Evolutionary conservation across 1,140 invertebrate species (phyloP), one percentile per base, ranked within the genome.

Genomic region (Laodelphax striatellus): DNA sequence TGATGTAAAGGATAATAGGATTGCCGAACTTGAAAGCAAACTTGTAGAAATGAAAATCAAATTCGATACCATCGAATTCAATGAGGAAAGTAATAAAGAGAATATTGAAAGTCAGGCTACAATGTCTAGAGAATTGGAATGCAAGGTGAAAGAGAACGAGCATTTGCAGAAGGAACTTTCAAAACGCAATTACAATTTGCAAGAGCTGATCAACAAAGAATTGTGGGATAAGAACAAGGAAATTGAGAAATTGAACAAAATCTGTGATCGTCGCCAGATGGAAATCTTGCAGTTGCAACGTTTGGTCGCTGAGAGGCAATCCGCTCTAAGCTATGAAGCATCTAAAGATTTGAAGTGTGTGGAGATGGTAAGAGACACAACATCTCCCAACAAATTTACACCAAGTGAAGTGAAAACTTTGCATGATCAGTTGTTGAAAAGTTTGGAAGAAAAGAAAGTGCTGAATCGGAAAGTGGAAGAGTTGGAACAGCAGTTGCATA

Each of bases 141-240:
- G 72, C 16, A 77, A 76, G 46, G 70, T 77, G 46, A 71, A 72
- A 52, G 70, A 80, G 64, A 80, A 83, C 63, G 75, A 77, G 44
- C 68, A 71, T 21, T 66, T 86, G 17, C 76, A 77, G 57, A 74
- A 72, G 11, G 81, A 85, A 63, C 67, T 85, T 9, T 77, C 77
- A 42, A 76, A 82, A 63, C 79, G 80, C 52, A 84, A 80, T 0
- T 77, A 79, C 55, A 82, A 85, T 66, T 70, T 86, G 11, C 68
- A 69, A 65, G 75, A 82, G 63, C 69, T 86, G 13, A 80, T 85
- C 1, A 84, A 85, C 65, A 82, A 79, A 16, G 84, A 86, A 65
- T 68, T 86, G 5, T 85, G 83, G 83, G 80, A 81, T 60, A 85
- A 84, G 65, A 86, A 85, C 65, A 78, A 79, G 24, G 81, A 86